Base-by-base conservation (phyloP, 2,888 invertebrate genomes). In the Drosophila pseudotakahashii region DNA sequence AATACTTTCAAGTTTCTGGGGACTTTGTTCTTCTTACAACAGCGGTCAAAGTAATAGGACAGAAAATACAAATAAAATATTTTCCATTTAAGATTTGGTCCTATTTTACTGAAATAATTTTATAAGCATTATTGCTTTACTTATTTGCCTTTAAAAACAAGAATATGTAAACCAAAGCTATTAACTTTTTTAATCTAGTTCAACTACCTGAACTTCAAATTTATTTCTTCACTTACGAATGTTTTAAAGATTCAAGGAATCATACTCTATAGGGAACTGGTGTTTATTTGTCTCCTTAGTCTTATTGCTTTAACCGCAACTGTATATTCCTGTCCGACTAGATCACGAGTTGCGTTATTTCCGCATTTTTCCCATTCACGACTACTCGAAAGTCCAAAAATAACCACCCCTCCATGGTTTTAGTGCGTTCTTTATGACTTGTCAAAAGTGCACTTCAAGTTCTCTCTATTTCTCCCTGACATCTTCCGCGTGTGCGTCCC, bases 321-420 rank as follows among this genome's bases (percentile, higher is more conserved):
- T 60, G 44, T 45, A 13, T 50, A 19, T 37, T 37, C 51, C 37
- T 23, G 32, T 30, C 9, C n/a, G 10, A 51, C 44, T 39, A 66
- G 26, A 66, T 47, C 62, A 53, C 26, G 52, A 53, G 53, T 62
- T 53, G 34, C 53, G 39, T 14, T 54, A 34, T 45, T 68, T 71
- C 69, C 70, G 70, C 69, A 55, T 62, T 71, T 69, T 23, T 36
- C 54, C 51, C 69, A 71, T 71, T 71, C 47, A 62, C 55, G 44
- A 69, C 62, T 42, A 47, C 39, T 51, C 50, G 39, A 55, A 55
- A 69, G 23, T 41, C 70, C 62, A 62, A 71, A 71, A 71, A 71
- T 71, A 71, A 58, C 11, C 57, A 32, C 58, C 55, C 53, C 39
- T 62, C 39, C 34, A 30, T 26, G 57, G 32, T n/a, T 19, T 50